Evolutionary conservation across 2,797 vertebrate species (phyloP), one percentile per base, ranked within the genome.

Genomic region (Danio kyathit): DNA sequence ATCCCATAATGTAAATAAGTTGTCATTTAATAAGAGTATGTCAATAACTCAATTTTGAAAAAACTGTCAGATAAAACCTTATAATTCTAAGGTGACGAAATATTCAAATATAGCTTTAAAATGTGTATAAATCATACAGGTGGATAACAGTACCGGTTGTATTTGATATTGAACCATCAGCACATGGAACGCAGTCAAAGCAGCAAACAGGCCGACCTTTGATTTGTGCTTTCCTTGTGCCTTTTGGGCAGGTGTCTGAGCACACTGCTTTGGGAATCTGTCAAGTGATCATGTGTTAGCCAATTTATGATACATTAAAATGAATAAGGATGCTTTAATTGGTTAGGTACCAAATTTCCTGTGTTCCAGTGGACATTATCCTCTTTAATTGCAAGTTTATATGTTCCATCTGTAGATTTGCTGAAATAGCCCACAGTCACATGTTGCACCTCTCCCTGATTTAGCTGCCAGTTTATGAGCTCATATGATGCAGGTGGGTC

Each of bases 381-480:
- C 17, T 94, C 90, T 7, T 89, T 61, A 29, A 94, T 87, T 44
- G 78, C 88, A 17, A 95, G 91, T 44, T 89, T 63, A 84, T 90
- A 90, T 48, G 66, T 40, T 49, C 82, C 81, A 2, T 89, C 79
- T 67, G 79, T 78, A 79, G 79, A 46, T 21, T 83, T 90, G 44
- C 69, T 61, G 80, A 93, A 94, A 76, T 91, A 71, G 38, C 94
- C 93, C 80, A 95, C 60, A 16, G 88, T 89, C 52, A 93, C 90
- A 86, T 94, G 93, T n/a, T 92, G 87, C 60, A 95, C 93, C 77
- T 91, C 66, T 0, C 92, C 91, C 1, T 91, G 85, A 82, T 2
- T 90, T 56, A 94, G 80, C 83, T 94, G 93, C 93, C 93, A 94
- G 90, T 94, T 95, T 41, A 95, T 92, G 1, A 95, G 71, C 11